Conservation (phyloP, 2,113 vertebrate species). For the Cyanoramphus novaezelandiae region DNA sequence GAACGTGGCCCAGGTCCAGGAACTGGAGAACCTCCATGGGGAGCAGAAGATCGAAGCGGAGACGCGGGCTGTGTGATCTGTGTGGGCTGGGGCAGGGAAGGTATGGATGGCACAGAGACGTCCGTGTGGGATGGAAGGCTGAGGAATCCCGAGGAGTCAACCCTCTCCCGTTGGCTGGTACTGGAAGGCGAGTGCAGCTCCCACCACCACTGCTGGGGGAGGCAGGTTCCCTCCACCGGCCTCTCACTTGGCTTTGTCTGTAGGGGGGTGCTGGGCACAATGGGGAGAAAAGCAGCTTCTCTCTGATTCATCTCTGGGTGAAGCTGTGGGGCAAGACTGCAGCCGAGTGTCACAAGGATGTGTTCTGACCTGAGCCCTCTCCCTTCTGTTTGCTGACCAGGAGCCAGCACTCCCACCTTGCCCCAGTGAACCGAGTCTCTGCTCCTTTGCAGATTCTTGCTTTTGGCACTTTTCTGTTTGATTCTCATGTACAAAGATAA, state of each 20-base stretch:
- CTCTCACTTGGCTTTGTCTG: neutral
- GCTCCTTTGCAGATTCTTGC: conserved; percentile 24
- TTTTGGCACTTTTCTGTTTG: conserved; percentile 25
- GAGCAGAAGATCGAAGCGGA: conserved; percentile 97
- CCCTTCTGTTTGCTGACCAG: neutral
- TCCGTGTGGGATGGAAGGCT: neutral
- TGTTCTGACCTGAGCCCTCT: neutral
- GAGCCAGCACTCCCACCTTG: neutral
- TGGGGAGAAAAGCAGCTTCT: neutral
- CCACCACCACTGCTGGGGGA: neutral
- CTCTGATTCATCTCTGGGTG: neutral
- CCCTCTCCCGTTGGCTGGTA: neutral
- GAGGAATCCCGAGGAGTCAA: neutral
- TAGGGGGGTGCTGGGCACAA: neutral
- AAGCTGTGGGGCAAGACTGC: neutral
- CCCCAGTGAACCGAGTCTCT: neutral
- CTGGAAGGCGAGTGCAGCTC: neutral
- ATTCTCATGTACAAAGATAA: neutral
- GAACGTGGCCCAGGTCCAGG: conserved; percentile 79
- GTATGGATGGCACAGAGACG: neutral
- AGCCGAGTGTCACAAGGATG: neutral
- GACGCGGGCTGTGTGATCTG: conserved; percentile 84
- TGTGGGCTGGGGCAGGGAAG: neutral
- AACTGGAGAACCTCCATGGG: conserved; percentile 81
- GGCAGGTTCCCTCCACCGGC: neutral